Evolutionary conservation across 2,113 vertebrate genomes (phyloP), one percentile per base, ranked within the genome.

Genomic region (Chaetops frenatus): DNA sequence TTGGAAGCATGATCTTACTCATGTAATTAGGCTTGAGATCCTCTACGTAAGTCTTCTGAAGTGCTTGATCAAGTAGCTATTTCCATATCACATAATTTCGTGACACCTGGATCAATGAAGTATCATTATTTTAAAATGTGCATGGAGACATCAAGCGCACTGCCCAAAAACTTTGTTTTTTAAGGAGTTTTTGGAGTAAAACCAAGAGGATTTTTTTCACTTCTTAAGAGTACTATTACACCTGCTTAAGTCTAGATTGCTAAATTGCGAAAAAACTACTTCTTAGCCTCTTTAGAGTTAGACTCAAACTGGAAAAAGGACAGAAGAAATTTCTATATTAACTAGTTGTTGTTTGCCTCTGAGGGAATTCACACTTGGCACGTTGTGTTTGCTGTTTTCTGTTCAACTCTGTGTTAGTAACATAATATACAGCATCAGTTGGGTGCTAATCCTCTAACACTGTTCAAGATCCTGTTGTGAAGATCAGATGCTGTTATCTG

Each of bases 81-180:
- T 48, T 45, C 38, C 28, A 71, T 24, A 38, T 42, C 40, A 11
- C 11, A 21, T n/a, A 12, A 45, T 24, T 36, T 42, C 73, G 15
- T n/a, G 57, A 56, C 38, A 51, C 9, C 8, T 9, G 15, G 65
- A 62, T 29, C 58, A 83, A n/a, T 8, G 23, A 69, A 61, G 5
- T 4, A 57, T n/a, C 18, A 15, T 40, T 31, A 27, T 36, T 79
- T 78, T 56, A 62, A 62, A 89, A 51, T 12, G 8, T 28, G n/a
- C 0, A 0, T 19, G 72, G 25, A 70, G 42, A 48, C 21, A 53
- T 11, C 10, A n/a, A 28, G 14, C 3, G 8, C 50, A 51, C 12
- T 66, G 61, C 24, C 24, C 17, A 42, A 62, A 62, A 86, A 36
- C 12, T 57, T 35, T 15, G 9, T 7, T 86, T 67, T 79, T 51